These are phyloP conservation scores for Lordiphosa mommai DNA, from an alignment of 1,140 invertebrate genomes.

Conservation along the genomic window DNA sequence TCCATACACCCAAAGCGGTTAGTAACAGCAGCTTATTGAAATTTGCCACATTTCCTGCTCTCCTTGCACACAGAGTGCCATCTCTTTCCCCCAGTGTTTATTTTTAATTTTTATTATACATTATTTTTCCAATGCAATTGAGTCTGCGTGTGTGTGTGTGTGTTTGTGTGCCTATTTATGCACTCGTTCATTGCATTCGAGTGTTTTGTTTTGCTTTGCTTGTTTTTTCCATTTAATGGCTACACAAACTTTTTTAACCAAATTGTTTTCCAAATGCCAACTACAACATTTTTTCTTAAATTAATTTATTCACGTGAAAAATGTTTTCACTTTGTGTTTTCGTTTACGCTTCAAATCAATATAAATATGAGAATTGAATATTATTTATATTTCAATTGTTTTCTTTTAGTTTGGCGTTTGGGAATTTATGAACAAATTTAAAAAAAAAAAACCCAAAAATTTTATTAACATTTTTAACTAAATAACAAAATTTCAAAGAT, in stretches of 20 bases:
- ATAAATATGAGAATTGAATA: constrained; percentile 52
- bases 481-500: too few species aligned
- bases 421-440: too few species aligned
- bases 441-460: too few species aligned
- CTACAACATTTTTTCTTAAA: constrained; percentile 35
- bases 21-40: constrained; percentile 44
- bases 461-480: too few species aligned
- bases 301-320: constrained; percentile 54
- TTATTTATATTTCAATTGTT: constrained; percentile 30
- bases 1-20: constrained; percentile 56
- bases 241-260: constrained; percentile 35
- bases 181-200: constrained; percentile 56
- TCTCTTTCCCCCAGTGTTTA: constrained; percentile 43
- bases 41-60: constrained; percentile 5
- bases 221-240: constrained; percentile 44
- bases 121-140: constrained; percentile 44
- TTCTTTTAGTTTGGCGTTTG: too few species aligned
- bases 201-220: constrained; percentile 65
- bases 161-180: constrained; percentile 53
- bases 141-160: constrained; percentile 6
- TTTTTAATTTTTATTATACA: constrained; percentile 71
- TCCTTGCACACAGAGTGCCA: constrained; percentile 24
- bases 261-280: constrained; percentile 68
- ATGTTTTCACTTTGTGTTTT: constrained; percentile 59
- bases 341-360: constrained; percentile 61